Percentiles rank a stretch among this genome's conserved stretches.
Conservation (phyloP, 2,888 invertebrate genomes). For the Heliconius aoede region DNA sequence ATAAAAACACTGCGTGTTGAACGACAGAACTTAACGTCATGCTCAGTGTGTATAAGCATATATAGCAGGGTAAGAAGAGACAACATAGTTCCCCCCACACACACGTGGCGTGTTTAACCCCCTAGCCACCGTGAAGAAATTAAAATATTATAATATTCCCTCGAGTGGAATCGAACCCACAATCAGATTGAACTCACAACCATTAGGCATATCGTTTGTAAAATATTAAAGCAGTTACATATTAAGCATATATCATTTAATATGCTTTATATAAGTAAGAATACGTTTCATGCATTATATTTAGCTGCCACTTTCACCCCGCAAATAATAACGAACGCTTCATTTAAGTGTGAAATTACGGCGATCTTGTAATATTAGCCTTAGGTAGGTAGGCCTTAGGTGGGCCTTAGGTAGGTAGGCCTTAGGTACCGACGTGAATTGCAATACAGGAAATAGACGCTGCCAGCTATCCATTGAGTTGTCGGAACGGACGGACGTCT, state of each 20-base stretch:
- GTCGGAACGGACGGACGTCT: conserved; percentile 48
- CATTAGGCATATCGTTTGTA: background rate
- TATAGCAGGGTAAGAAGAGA: no score
- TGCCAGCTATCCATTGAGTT: conserved; percentile 37
- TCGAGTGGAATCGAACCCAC: no score
- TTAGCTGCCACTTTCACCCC: conserved; percentile 17
- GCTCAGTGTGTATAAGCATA: background rate
- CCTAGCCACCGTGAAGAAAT: no score
- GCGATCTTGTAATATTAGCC: conserved; percentile 44
- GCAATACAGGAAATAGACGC: conserved; percentile 43
- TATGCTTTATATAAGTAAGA: background rate
- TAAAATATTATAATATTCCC: no score
- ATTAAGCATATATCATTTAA: background rate
- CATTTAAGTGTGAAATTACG: conserved; percentile 55
- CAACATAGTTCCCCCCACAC: no score
- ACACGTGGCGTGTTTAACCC: no score
- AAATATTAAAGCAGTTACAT: background rate
- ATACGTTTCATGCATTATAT: background rate
- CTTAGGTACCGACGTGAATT: conserved; percentile 21
- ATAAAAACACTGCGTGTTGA: background rate
- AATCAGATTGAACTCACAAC: no score
- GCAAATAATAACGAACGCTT: conserved; percentile 52
- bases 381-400: no score
- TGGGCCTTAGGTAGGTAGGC: conserved; percentile 23
- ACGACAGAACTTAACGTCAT: background rate